phyloP scores from a whole-genome alignment of 2,888 invertebrate species.

The Thelaira solivaga region DNA sequence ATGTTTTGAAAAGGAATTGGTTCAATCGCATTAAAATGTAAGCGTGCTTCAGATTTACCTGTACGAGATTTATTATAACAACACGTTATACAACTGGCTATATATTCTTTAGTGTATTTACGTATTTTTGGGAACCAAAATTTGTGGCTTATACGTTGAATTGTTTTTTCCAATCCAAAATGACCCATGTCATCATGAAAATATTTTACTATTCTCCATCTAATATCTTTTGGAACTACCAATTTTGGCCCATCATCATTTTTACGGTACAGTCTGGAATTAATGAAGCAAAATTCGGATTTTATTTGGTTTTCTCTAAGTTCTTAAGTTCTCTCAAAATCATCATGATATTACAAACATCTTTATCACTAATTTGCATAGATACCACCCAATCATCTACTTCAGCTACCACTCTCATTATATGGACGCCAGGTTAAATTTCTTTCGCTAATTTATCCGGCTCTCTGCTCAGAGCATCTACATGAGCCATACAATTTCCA shows the following conservation, averaged over 20 bases:
- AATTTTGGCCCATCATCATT: neutral
- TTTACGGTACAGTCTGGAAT: constrained; percentile 20
- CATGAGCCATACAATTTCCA: too few species aligned
- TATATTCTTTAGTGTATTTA: neutral
- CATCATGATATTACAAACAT: too few species aligned
- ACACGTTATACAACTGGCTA: neutral
- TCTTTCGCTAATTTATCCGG: too few species aligned
- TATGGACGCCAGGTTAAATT: too few species aligned
- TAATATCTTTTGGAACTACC: neutral
- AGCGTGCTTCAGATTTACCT: neutral
- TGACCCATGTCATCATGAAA: neutral
- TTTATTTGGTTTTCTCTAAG: neutral
- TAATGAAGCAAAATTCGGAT: neutral
- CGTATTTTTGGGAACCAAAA: neutral
- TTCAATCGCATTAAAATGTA: neutral
- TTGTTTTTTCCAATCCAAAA: neutral
- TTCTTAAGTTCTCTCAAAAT: neutral
- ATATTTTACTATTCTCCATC: neutral
- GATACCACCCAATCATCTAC: too few species aligned
- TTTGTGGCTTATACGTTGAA: neutral
- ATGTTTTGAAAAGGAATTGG: neutral
- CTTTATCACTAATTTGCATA: neutral
- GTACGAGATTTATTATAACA: neutral
- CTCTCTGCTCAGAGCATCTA: too few species aligned
- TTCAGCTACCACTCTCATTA: neutral